A percentile compares a stretch with the other conserved stretches of the same genome.
Conservation (phyloP, 2,113 vertebrate species). For the Ciconia boyciana region DNA sequence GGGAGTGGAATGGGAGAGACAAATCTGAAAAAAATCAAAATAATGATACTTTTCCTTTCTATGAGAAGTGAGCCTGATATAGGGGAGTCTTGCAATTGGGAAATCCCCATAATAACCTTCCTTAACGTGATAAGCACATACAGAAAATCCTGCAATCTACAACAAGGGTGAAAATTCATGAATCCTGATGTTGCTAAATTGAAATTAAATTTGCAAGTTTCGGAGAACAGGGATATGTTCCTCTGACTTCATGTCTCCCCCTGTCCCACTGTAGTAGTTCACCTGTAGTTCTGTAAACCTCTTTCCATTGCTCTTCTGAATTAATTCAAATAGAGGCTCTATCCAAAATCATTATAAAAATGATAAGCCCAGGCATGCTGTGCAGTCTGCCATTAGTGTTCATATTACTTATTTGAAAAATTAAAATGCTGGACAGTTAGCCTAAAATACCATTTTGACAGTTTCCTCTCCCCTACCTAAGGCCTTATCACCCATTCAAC, state of each 20-base stretch:
- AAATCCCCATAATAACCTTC: not conserved
- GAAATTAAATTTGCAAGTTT: not conserved
- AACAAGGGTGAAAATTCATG: not conserved
- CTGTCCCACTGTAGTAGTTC: not conserved
- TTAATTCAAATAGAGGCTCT: not conserved
- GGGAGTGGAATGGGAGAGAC: not conserved
- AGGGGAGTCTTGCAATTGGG: not conserved
- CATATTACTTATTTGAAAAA: not conserved
- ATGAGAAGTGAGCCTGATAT: not conserved
- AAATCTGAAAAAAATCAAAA: not conserved
- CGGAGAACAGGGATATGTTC: not conserved
- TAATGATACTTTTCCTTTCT: not conserved
- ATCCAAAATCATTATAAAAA: not conserved
- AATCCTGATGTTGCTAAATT: not conserved
- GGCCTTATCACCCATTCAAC: not conserved
- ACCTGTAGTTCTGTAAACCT: not conserved
- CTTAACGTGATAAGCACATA: not conserved
- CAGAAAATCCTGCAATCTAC: not conserved
- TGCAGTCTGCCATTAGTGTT: not conserved
- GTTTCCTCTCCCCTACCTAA: not conserved
- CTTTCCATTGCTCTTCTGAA: not conserved
- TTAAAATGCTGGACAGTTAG: not conserved
- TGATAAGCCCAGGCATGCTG: not conserved
- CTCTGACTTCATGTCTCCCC: not conserved
- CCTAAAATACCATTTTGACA: not conserved